Conservation (phyloP, 2,797 vertebrate genomes). For the Poecile montanus region DNA sequence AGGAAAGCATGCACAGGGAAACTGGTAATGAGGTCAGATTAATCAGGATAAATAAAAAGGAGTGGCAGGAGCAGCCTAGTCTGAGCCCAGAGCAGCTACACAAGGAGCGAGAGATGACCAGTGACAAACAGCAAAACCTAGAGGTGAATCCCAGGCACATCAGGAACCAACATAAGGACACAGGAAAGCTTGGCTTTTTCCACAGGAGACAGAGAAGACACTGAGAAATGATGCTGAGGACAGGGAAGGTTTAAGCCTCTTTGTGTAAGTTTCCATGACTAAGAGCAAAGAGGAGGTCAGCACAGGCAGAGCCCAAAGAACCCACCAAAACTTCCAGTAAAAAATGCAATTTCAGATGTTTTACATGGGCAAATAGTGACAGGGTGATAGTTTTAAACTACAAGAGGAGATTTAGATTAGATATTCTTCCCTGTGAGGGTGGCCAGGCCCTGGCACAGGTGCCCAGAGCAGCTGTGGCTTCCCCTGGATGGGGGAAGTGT, state of each 20-base stretch:
- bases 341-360: not conserved
- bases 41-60: not conserved
- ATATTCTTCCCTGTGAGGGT: not conserved
- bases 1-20: not conserved
- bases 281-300: not conserved
- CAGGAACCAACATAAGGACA: rapidly evolving
- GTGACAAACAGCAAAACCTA: not conserved
- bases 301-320: not conserved
- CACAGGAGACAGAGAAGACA: not conserved
- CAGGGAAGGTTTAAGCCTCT: not conserved
- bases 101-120: not conserved
- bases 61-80: not conserved
- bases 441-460: not conserved
- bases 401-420: not conserved
- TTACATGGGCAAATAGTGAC: not conserved
- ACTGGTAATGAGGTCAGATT: conserved; percentile 19
- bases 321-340: not conserved
- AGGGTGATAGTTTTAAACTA: not conserved
- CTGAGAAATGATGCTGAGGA: not conserved
- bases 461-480: not conserved
- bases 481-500: not conserved
- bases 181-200: not conserved
- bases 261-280: rapidly evolving
- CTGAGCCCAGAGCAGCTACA: not conserved
- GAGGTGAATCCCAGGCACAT: not conserved